Evolutionary conservation across 2,888 invertebrate genomes (phyloP).

Genomic region (Drosophila pegasa): DNA sequence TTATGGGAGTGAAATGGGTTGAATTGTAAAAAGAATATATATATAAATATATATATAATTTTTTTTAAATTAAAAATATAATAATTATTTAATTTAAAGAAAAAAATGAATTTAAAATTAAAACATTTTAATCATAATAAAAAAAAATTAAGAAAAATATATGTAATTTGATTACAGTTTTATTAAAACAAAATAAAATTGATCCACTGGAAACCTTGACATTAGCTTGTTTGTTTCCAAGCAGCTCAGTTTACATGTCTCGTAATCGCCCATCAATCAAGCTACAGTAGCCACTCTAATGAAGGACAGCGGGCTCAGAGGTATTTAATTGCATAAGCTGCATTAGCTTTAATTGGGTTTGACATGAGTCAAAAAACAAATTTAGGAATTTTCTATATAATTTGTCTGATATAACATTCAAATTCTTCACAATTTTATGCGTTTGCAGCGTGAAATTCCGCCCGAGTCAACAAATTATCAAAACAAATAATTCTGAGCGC

Average conservation of each 20-base stretch:
- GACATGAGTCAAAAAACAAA: background rate
- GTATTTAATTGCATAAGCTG: slow-evolving; percentile 16
- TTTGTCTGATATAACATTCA: slow-evolving; percentile 1
- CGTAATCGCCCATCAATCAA: slow-evolving; percentile 59
- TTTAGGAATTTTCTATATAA: background rate
- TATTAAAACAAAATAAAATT: background rate
- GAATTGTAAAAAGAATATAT: background rate
- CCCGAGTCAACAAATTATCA: slow-evolving; percentile 15
- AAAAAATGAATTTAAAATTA: background rate
- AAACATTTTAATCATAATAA: background rate
- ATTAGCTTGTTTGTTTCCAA: slow-evolving; percentile 35
- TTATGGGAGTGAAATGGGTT: background rate
- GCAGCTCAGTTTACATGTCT: slow-evolving; percentile 17
- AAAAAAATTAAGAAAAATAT: background rate
- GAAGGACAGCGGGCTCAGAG: slow-evolving; percentile 6
- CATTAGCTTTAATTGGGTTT: slow-evolving; percentile 15
- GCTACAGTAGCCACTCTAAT: slow-evolving; percentile 12
- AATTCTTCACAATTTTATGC: slow-evolving; percentile 13
- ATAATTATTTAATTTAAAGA: background rate
- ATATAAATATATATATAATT: background rate
- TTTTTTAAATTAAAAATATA: background rate
- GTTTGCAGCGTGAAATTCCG: slow-evolving; percentile 11
- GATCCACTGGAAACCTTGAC: slow-evolving; percentile 50
- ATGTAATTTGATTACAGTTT: background rate
- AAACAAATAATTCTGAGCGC: slow-evolving; percentile 18